phyloP scores from a whole-genome alignment of 2,888 invertebrate genomes.

The Plusia festucae region DNA sequence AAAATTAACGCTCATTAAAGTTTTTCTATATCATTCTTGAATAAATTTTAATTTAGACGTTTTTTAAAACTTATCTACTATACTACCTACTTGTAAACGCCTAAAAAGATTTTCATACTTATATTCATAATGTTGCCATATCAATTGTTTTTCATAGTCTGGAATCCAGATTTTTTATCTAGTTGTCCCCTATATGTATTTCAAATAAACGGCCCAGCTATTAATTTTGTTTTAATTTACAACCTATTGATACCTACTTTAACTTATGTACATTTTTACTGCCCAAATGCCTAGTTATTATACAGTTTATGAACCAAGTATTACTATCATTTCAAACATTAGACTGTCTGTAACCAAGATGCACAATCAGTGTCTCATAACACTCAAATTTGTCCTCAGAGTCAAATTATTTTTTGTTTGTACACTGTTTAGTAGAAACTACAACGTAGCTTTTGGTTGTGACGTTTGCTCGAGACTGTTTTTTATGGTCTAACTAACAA shows the following conservation, averaged over 20 bases:
- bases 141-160: constrained; percentile 86
- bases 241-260: background rate
- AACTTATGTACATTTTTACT: too few species aligned
- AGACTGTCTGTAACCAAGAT: too few species aligned
- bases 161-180: constrained; percentile 85
- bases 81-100: constrained; percentile 68
- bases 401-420: too few species aligned
- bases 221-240: constrained; percentile 64
- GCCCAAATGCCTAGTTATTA: too few species aligned
- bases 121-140: constrained; percentile 84
- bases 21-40: constrained; percentile 69
- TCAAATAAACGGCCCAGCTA: constrained; percentile 86
- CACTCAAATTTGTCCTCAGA: too few species aligned
- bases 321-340: too few species aligned
- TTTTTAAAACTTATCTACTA: constrained; percentile 69
- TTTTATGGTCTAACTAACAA: too few species aligned
- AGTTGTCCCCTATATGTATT: constrained; percentile 84
- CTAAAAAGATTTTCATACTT: constrained; percentile 72
- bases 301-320: too few species aligned
- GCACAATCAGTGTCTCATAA: too few species aligned
- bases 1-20: constrained; percentile 61
- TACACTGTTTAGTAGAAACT: too few species aligned
- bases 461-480: too few species aligned
- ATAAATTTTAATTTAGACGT: constrained; percentile 68
- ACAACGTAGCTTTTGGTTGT: too few species aligned